A percentile compares a stretch with the other conserved stretches of the same genome.
phyloP scores from a whole-genome alignment of 2,113 vertebrate genomes.

The Percopsis transmontana region DNA sequence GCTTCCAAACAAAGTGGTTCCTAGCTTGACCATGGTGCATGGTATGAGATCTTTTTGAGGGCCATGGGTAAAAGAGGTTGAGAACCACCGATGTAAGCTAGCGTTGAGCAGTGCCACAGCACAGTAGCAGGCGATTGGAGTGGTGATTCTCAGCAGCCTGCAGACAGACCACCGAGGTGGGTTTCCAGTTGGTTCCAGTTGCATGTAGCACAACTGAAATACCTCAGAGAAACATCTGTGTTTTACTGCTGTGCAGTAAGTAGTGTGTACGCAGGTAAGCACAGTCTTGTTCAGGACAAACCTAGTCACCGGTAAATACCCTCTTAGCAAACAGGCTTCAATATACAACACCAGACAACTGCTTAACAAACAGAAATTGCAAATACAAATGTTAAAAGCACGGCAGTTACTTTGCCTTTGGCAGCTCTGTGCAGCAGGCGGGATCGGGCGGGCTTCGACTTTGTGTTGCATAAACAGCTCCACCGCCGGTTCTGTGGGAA shows the following conservation, averaged over 20 bases:
- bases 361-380: slow-evolving; percentile 48
- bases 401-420: slow-evolving; percentile 32
- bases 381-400: slow-evolving; percentile 50
- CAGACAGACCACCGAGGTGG: slow-evolving; percentile 57
- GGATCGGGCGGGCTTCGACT: slow-evolving; percentile 29
- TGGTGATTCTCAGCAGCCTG: slow-evolving; percentile 46
- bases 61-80: no score
- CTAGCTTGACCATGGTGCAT: no score
- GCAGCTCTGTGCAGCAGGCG: slow-evolving; percentile 37
- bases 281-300: slow-evolving; percentile 2
- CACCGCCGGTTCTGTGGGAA: slow-evolving; percentile 25
- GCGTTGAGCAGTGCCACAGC: no score
- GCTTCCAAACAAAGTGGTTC: no score
- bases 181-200: slow-evolving; percentile 22
- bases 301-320: slow-evolving; percentile 37
- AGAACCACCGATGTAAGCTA: no score
- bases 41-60: no score
- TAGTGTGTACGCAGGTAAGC: slow-evolving; percentile 42
- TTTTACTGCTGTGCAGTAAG: slow-evolving; percentile 49
- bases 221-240: slow-evolving; percentile 50
- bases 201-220: slow-evolving; percentile 45
- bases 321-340: slow-evolving; percentile 53
- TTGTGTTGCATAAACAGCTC: slow-evolving; percentile 46
- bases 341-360: slow-evolving; percentile 23
- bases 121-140: slow-evolving; percentile 51